Base-by-base conservation (phyloP, 2,113 vertebrate genomes). In the Apteryx owenii region DNA sequence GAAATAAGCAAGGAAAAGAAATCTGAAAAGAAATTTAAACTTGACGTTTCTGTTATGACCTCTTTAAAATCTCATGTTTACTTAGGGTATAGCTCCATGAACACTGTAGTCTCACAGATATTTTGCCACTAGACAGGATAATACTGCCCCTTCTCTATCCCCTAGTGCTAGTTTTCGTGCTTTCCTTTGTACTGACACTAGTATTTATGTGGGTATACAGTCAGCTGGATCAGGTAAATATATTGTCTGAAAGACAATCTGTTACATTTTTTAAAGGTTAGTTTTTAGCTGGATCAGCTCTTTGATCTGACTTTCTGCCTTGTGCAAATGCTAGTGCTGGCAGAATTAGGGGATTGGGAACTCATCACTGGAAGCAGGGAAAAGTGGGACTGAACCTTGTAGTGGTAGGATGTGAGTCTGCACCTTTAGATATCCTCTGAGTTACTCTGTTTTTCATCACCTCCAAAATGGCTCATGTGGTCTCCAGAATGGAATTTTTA, bases 341-440 rank as follows among this genome's bases (percentile, higher is more conserved):
- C 48, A 81, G 61, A 85, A 61, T 65, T 80, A 36, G 50, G n/a
- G 7, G 28, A 10, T 1, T 77, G n/a, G 29, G 44, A 65, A 6
- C 17, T 5, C 7, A 66, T 50, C 12, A 9, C 4, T 93, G 56
- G 13, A 26, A 3, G 2, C 31, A 38, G 13, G n/a, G 31, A 81
- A 21, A 9, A 65, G 7, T 42, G 0, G 0, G 10, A 36, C 50
- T 40, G n/a, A n/a, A 36, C 18, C 12, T 33, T 54, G 12, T 22
- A 44, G 23, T 8, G 23, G 7, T 28, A n/a, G 66, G 71, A 36
- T 1, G 10, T 44, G 9, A 23, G 10, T 22, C 69, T 19, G 2
- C 14, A 78, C 56, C 20, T 54, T 62, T 18, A 70, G 13, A 13
- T 75, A 46, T 51, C 17, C 4, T 20, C 33, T 84, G 33, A 29